A percentile compares a stretch with the other conserved stretches of the same genome.
These are phyloP conservation scores for Cepphus grylle DNA, from an alignment of 2,113 vertebrate species.

Conservation along the genomic window DNA sequence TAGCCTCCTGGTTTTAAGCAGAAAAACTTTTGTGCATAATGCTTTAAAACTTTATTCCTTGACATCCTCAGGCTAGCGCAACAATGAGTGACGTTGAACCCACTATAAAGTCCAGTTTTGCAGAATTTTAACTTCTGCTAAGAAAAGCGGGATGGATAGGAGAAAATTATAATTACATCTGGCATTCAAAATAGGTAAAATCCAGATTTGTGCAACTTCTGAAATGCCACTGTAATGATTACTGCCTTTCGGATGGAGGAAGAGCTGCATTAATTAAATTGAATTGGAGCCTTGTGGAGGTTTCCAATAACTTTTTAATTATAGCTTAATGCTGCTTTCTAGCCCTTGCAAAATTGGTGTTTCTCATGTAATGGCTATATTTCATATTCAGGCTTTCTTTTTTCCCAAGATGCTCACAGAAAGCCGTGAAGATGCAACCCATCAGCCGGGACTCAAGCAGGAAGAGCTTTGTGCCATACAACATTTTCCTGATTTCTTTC, in stretches of 20 bases:
- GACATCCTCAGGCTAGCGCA: neutral
- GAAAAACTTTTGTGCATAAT: neutral
- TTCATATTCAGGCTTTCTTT: neutral
- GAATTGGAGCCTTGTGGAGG: constrained; percentile 17
- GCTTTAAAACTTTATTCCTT: neutral
- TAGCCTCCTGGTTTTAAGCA: neutral
- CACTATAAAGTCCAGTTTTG: neutral
- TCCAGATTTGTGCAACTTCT: neutral
- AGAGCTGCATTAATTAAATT: constrained; percentile 54
- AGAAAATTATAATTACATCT: neutral
- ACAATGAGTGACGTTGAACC: neutral
- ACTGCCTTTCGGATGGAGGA: neutral
- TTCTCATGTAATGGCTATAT: neutral
- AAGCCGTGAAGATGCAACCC: neutral
- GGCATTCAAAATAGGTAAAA: neutral
- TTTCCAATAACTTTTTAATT: constrained; percentile 52
- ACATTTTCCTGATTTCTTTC: neutral
- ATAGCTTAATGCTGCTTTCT: constrained; percentile 28
- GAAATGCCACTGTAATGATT: neutral
- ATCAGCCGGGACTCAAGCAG: neutral
- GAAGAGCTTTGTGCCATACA: neutral
- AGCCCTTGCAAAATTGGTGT: constrained; percentile 37
- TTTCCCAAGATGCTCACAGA: neutral
- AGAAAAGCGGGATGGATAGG: neutral
- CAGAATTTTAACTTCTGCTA: neutral